Evolutionary conservation across 2,797 vertebrate genomes (phyloP).

Genomic region (Pempheris klunzingeri): DNA sequence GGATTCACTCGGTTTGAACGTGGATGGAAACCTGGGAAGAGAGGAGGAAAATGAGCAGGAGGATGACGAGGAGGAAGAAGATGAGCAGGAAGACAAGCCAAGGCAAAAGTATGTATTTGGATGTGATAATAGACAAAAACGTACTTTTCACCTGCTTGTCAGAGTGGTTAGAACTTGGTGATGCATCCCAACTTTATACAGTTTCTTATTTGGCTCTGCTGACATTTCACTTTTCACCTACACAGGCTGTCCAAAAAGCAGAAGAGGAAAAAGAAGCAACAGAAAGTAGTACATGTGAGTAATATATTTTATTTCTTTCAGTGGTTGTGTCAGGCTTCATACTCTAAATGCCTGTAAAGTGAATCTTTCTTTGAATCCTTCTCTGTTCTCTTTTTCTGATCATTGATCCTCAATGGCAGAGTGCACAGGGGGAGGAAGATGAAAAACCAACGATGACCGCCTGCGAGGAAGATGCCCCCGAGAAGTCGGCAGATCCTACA

Average conservation of each 20-base stretch:
- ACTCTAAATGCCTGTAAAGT: not conserved
- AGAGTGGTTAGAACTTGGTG: not conserved
- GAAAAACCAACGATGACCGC: slow-evolving; percentile 31
- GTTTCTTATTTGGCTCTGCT: not conserved
- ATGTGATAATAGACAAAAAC: not conserved
- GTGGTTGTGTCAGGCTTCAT: not conserved
- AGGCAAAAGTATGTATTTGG: slow-evolving; percentile 87
- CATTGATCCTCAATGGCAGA: slow-evolving; percentile 48
- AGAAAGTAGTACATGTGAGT: slow-evolving; percentile 87
- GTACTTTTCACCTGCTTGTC: not conserved
- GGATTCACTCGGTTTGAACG: slow-evolving; percentile 68
- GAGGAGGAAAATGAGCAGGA: slow-evolving; percentile 81
- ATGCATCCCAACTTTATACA: not conserved
- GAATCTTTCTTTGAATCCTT: not conserved
- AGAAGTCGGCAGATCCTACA: slow-evolving; percentile 33
- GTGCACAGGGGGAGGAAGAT: slow-evolving; percentile 42
- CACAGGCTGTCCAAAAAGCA: slow-evolving; percentile 94
- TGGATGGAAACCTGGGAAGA: slow-evolving; percentile 69
- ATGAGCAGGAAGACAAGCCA: slow-evolving; percentile 77
- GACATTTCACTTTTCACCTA: not conserved
- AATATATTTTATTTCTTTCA: not conserved
- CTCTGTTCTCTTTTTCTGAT: not conserved
- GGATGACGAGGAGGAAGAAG: slow-evolving; percentile 80
- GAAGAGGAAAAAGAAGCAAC: slow-evolving; percentile 91
- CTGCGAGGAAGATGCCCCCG: slow-evolving; percentile 43